phyloP scores from a whole-genome alignment of 2,113 vertebrate species.

The Gopherus flavomarginatus region DNA sequence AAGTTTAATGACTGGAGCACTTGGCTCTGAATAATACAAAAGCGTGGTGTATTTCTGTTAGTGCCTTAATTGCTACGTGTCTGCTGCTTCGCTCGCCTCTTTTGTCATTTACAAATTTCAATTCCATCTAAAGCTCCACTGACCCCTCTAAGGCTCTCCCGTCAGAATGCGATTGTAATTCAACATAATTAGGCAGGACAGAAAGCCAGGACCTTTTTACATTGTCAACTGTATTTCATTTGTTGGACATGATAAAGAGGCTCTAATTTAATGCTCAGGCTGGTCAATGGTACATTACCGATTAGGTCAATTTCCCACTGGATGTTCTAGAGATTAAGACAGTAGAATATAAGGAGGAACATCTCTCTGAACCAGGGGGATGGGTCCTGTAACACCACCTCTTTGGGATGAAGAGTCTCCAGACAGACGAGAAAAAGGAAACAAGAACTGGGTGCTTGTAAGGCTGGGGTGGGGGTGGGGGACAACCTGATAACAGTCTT shows the following conservation, averaged over 20 bases:
- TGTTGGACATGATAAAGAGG: constrained; percentile 9
- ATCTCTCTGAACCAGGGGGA: not conserved
- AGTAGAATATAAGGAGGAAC: not conserved
- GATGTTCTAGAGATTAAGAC: not conserved
- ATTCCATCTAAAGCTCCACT: not conserved
- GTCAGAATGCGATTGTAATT: constrained; percentile 35
- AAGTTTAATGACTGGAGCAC: not conserved
- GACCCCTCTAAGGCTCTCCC: not conserved
- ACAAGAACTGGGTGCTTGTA: not conserved
- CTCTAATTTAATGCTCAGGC: not conserved
- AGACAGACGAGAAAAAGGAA: not conserved
- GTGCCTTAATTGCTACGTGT: constrained; percentile 8
- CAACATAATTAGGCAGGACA: constrained; percentile 34
- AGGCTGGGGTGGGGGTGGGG: too few species aligned
- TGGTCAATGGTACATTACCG: not conserved
- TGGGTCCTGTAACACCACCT: not conserved
- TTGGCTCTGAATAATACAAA: not conserved
- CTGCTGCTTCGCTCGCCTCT: not conserved
- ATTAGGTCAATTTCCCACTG: not conserved
- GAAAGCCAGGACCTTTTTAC: constrained; percentile 32
- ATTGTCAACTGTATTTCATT: constrained; percentile 13
- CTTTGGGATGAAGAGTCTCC: fast-evolving
- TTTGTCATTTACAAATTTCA: constrained; percentile 35
- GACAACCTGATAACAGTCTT: not conserved
- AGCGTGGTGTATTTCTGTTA: not conserved